Base-by-base conservation (phyloP, 2,888 invertebrate genomes). In the Eupithecia exiguata region DNA sequence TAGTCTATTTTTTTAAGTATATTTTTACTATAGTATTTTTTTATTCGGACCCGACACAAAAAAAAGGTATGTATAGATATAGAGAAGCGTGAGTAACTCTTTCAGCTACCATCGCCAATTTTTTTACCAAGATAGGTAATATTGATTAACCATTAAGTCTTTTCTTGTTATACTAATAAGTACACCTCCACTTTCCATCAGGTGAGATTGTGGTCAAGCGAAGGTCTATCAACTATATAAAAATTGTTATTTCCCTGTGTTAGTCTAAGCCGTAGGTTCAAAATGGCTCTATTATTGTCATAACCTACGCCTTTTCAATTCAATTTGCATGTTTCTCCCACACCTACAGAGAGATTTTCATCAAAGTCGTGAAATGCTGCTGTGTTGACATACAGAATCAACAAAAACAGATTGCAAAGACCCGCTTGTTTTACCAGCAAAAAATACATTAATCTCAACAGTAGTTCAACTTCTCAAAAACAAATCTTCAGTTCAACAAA, bases 331-430 rank as follows among this genome's bases (percentile, higher is more conserved):
- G 69, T 53, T 71, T 35, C 70, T 74, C 68, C 66, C 68, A 76
- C 72, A 66, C 74, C 72, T 71, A 69, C 53, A 53, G 68, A 58
- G 16, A 72, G 72, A 76, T 72, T 76, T 73, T 76, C 75, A 76
- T 76, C 75, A 65, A 72, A 75, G 70, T 76, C 75, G 73, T 76
- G 75, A 76, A 76, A 76, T 72, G 75, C 72, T 75, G 68, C 49
- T 46, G 74, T 66, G 72, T 66, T 75, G 75, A 75, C 72, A 70
- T 70, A 72, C 69, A 65, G 49, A 70, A 73, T 66, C 74, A 71
- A 74, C 63, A 69, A 73, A 72, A 63, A 69, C 75, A 49, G 9
- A 66, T 66, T 71, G 68, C 65, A 66, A 67, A 67, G 65, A 67
- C 67, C 58, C 43, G 43, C 38, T 30, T 21, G 38, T 61, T 66